Conservation (phyloP, 1,140 invertebrate species). For the Wiebesia pumilae region DNA sequence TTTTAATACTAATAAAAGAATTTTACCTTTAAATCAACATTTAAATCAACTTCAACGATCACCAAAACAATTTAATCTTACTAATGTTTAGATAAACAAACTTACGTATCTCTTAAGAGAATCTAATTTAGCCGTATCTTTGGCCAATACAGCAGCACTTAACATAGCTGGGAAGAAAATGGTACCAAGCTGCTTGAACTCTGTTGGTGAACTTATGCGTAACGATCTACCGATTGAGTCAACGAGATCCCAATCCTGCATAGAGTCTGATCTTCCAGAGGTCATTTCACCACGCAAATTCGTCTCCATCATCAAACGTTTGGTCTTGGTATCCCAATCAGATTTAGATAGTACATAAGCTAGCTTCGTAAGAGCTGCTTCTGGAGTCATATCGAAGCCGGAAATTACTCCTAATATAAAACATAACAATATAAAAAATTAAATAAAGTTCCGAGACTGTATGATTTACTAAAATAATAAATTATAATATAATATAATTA, state of each 20-base stretch:
- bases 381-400: conserved; percentile 96
- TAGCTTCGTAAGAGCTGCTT: conserved; percentile 94
- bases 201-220: conserved; percentile 80
- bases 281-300: conserved; percentile 85
- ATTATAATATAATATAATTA: too few species aligned
- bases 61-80: too few species aligned
- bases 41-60: too few species aligned
- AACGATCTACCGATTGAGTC: conserved; percentile 81
- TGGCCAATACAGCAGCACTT: conserved; percentile 82
- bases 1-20: too few species aligned
- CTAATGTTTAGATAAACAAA: background rate
- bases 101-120: conserved; percentile 72
- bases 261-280: conserved; percentile 58
- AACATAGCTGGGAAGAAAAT: conserved; percentile 87
- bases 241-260: conserved; percentile 79
- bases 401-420: conserved; percentile 83
- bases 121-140: conserved; percentile 78
- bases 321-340: conserved; percentile 84
- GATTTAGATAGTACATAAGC: conserved; percentile 91
- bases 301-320: conserved; percentile 86
- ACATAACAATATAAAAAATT: background rate
- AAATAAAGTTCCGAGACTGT: background rate
- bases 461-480: too few species aligned
- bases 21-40: too few species aligned
- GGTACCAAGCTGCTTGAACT: conserved; percentile 81